A percentile compares a stretch with the other conserved stretches of the same genome.
phyloP scores from a whole-genome alignment of 2,888 invertebrate species.

The Autographa pulchrina region DNA sequence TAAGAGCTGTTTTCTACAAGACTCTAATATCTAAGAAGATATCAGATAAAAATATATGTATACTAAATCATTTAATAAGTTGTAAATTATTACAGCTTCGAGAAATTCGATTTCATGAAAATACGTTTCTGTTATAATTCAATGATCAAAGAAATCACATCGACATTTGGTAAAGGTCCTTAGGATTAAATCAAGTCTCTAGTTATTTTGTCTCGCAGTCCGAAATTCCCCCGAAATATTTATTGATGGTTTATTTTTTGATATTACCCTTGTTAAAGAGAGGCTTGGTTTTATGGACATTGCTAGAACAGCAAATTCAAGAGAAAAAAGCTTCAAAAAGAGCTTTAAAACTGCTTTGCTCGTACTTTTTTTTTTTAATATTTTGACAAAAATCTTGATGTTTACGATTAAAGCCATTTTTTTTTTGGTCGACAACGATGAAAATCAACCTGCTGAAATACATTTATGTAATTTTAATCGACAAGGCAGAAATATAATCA shows the following conservation, averaged over 20 bases:
- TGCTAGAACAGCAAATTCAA: neutral
- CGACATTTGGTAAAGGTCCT: neutral
- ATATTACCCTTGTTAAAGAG: neutral
- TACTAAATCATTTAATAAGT: neutral
- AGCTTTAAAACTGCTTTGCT: no score
- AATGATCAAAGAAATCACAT: constrained; percentile 35
- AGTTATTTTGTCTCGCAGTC: constrained; percentile 20
- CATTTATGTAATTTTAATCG: no score
- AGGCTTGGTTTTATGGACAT: neutral
- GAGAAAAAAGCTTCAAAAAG: no score
- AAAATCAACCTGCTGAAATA: no score
- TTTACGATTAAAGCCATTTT: no score
- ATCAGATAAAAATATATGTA: no score
- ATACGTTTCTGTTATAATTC: constrained; percentile 18
- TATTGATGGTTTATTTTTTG: neutral
- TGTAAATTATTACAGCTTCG: neutral
- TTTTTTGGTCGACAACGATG: no score
- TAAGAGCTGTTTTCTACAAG: no score
- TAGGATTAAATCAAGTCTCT: constrained; percentile 17
- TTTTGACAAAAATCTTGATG: no score
- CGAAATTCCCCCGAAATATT: neutral
- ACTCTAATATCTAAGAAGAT: no score
- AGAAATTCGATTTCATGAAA: constrained; percentile 6
- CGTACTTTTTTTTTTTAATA: no score
- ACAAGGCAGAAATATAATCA: no score